phyloP scores from a whole-genome alignment of 2,888 invertebrate species.

The Eristalinus aeneus region DNA sequence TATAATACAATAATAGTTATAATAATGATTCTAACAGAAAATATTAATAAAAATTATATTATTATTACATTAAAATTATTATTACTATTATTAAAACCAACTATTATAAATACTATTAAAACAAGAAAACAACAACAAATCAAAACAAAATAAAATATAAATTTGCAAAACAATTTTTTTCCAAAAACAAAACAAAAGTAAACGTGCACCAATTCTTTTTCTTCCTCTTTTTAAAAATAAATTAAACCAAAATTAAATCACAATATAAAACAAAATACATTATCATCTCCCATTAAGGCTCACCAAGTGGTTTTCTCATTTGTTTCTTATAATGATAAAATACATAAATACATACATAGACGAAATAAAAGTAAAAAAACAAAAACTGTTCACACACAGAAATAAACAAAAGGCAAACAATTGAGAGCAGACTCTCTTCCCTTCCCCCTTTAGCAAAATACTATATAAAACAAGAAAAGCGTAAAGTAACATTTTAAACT shows the following conservation, averaged over 20 bases:
- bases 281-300: slow-evolving; percentile 34
- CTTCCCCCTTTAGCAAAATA: slow-evolving; percentile 73
- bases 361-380: slow-evolving; percentile 30
- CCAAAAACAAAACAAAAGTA: slow-evolving; percentile 21
- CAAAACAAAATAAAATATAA: slow-evolving; percentile 41
- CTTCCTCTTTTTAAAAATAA: slow-evolving; percentile 29
- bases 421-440: slow-evolving; percentile 67
- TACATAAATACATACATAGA: slow-evolving; percentile 39
- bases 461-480: slow-evolving; percentile 61
- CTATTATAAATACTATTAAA: slow-evolving; percentile 71
- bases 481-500: slow-evolving; percentile 50
- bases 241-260: slow-evolving; percentile 30
- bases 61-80: slow-evolving; percentile 74
- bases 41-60: slow-evolving; percentile 74
- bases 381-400: slow-evolving; percentile 66
- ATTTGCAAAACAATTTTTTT: slow-evolving; percentile 53
- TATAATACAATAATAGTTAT: slow-evolving; percentile 68
- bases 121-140: slow-evolving; percentile 60
- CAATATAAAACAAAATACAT: slow-evolving; percentile 18
- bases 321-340: slow-evolving; percentile 53
- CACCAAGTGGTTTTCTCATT: slow-evolving; percentile 66
- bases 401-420: slow-evolving; percentile 61
- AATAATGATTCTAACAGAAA: slow-evolving; percentile 64
- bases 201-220: slow-evolving; percentile 70
- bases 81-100: slow-evolving; percentile 72